Base-by-base conservation (phyloP, 2,888 invertebrate genomes). In the Eilema caniola region DNA sequence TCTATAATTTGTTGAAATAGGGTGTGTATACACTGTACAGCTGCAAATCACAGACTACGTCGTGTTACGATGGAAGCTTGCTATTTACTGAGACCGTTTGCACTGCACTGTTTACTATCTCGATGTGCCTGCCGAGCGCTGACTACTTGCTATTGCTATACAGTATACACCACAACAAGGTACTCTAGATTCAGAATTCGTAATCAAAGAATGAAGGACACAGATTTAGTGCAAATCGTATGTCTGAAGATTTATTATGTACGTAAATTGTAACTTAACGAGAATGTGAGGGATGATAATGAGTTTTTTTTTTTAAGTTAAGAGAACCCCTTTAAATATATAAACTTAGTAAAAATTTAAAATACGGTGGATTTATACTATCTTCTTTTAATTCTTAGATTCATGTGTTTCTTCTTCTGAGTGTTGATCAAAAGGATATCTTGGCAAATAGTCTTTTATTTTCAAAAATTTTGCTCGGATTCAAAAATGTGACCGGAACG, bases 1-100 rank as follows among this genome's bases (percentile, higher is more conserved):
- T 82, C 8, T 81, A 63, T 67, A 67, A 63, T 57, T 47, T n/a
- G 61, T 61, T 69, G 63, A 64, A 63, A 65, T 72, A 67, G 67
- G 64, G 63, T 59, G 62, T 75, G 71, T 70, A 57, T 56, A 62
- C 67, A 64, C 57, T 37, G 24, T 67, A 71, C 64, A 66, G 66
- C 62, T 78, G 64, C 71, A 73, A 41, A 67, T 24, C 60, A 31
- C 57, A 67, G 66, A 71, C 75, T 61, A 62, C 67, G 68, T 74
- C 73, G 74, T 72, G 81, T 77, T 78, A 83, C 85, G 85, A 85
- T 84, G 83, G 86, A 85, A 87, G 84, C 86, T 83, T 86, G 83
- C 88, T 93, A 90, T 91, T 90, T 91, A 88, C 90, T 80, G 83
- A 90, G 87, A 85, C 77, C 84, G 91, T 91, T 89, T 90, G 89